phyloP scores from a whole-genome alignment of 2,113 vertebrate species.

The Syrrhaptes paradoxus region DNA sequence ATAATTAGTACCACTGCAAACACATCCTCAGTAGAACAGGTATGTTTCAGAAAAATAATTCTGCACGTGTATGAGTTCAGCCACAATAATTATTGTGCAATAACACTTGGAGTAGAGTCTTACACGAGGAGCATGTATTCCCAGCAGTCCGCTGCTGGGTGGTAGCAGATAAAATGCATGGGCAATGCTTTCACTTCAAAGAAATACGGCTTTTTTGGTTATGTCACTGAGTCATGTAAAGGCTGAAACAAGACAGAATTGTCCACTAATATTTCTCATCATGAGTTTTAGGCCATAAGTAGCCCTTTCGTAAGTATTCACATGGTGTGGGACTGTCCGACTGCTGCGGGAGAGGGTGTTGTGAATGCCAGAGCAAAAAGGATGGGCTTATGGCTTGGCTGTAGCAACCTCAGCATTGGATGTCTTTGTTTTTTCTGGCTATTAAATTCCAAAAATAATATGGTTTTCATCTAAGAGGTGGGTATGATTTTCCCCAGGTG shows the following conservation, averaged over 20 bases:
- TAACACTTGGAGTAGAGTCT: not conserved
- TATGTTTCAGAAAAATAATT: not conserved
- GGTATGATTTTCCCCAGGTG: not conserved
- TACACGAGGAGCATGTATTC: not conserved
- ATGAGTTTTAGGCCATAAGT: not conserved
- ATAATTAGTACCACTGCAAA: slow-evolving; percentile 25
- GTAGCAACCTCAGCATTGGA: not conserved
- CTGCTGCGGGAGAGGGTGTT: not conserved
- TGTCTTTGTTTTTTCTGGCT: not conserved
- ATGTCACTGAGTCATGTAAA: not conserved
- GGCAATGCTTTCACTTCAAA: not conserved
- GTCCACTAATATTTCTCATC: not conserved
- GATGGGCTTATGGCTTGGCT: not conserved
- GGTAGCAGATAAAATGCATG: not conserved
- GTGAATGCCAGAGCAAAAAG: not conserved
- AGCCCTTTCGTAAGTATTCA: rapidly evolving
- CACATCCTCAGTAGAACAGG: not conserved
- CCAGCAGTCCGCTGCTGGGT: not conserved
- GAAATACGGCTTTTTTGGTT: not conserved
- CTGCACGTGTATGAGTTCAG: not conserved
- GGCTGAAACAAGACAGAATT: not conserved
- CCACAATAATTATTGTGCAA: not conserved
- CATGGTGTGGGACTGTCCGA: not conserved
- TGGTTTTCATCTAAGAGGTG: not conserved
- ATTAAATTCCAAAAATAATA: not conserved